phyloP scores from a whole-genome alignment of 2,888 invertebrate genomes.

The Dione juno region DNA sequence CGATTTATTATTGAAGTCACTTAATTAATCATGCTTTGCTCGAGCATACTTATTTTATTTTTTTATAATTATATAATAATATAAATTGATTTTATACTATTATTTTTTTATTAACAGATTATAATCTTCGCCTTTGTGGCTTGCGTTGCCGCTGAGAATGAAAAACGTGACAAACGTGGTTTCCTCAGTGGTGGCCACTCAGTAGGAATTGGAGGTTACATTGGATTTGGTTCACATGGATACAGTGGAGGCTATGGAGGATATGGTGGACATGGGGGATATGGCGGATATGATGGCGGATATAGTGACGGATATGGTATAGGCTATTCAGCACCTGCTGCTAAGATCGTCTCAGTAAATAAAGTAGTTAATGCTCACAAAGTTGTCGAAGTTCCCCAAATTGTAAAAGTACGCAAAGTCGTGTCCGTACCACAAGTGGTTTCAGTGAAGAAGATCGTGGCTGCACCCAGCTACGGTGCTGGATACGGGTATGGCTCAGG shows the following conservation, averaged over 20 bases:
- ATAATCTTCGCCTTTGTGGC: conserved; percentile 41
- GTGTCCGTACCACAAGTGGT: conserved; percentile 63
- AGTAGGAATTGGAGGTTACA: conserved; percentile 35
- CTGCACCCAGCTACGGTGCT: conserved; percentile 51
- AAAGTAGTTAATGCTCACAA: conserved; percentile 58
- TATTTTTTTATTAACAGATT: conserved; percentile 33
- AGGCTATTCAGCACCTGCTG: conserved; percentile 42
- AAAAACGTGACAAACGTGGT: conserved; percentile 42
- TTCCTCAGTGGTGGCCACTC: conserved; percentile 41
- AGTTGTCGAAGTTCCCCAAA: conserved; percentile 57
- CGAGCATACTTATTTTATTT: too few relatives aligned
- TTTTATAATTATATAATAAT: too few relatives aligned
- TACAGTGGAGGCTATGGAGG: conserved; percentile 37
- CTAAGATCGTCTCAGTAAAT: conserved; percentile 55
- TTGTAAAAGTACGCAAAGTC: conserved; percentile 58
- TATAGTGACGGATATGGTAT: conserved; percentile 43
- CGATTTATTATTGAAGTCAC: too few relatives aligned
- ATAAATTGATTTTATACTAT: conserved; percentile 8
- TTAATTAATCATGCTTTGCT: too few relatives aligned
- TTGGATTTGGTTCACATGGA: conserved; percentile 46
- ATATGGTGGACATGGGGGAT: conserved; percentile 44
- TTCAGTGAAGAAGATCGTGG: conserved; percentile 63
- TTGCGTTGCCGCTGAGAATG: conserved; percentile 35
- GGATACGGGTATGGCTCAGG: conserved; percentile 46
- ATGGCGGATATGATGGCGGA: conserved; percentile 36